A percentile compares a stretch with the other conserved stretches of the same genome.
phyloP scores from a whole-genome alignment of 2,797 vertebrate genomes.

The Gila robusta region DNA sequence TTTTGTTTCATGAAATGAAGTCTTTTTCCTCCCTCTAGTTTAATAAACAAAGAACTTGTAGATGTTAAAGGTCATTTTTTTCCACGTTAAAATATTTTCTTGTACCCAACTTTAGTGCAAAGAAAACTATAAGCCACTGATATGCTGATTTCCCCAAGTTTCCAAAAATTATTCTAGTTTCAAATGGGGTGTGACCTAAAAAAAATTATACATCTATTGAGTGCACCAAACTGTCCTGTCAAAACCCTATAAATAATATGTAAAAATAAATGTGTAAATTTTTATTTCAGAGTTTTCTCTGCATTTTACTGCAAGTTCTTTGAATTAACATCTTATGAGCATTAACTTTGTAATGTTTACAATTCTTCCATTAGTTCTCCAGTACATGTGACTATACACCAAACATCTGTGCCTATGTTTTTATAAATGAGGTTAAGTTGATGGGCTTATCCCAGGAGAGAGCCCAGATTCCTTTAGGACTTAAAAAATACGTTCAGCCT shows the following conservation, averaged over 20 bases:
- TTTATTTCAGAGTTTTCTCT: not conserved
- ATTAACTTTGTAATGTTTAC: not conserved
- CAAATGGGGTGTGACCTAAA: not conserved
- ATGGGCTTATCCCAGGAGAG: constrained; percentile 28
- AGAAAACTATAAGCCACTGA: not conserved
- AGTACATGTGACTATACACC: not conserved
- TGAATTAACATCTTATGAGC: not conserved
- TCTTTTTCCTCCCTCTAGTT: not conserved
- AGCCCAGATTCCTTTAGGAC: constrained; percentile 20
- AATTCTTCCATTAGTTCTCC: not conserved
- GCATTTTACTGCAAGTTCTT: not conserved
- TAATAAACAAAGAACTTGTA: not conserved
- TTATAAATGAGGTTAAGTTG: not conserved
- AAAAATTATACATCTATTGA: not conserved
- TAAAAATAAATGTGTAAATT: not conserved
- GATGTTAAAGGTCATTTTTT: not conserved
- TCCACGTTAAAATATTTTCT: not conserved
- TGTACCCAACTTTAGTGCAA: not conserved
- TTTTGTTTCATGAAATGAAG: not conserved
- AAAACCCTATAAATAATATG: not conserved
- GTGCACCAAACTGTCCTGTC: not conserved
- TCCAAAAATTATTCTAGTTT: not conserved
- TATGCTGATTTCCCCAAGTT: no score
- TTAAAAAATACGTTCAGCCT: constrained; percentile 2
- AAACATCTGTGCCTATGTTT: constrained; percentile 23